Conservation (phyloP, 2,113 vertebrate species). For the Chaetura pelagica region DNA sequence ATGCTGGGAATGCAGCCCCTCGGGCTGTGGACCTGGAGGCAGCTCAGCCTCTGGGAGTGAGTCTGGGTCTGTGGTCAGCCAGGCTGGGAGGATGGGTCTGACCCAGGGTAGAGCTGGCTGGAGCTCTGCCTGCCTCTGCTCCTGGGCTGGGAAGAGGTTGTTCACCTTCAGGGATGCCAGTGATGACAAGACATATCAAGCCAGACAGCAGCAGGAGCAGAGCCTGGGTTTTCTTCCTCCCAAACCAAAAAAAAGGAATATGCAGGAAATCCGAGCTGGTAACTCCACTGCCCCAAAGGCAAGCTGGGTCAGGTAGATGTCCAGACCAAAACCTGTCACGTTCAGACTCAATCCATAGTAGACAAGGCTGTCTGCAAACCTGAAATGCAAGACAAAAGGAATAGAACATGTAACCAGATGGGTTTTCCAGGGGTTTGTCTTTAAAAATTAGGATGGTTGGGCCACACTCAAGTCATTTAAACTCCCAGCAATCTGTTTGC, state of each 20-base stretch:
- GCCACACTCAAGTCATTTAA: accelerated
- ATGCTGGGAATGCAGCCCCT: accelerated
- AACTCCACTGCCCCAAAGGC: slow-evolving; percentile 85
- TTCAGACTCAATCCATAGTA: slow-evolving; percentile 90
- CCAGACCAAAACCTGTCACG: slow-evolving; percentile 86
- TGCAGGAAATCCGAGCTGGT: slow-evolving; percentile 71
- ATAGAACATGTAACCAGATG: background rate
- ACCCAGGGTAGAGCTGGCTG: background rate
- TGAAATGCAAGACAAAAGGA: background rate
- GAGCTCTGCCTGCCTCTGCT: background rate
- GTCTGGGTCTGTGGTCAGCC: accelerated
- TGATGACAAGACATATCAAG: slow-evolving; percentile 75
- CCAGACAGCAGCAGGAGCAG: slow-evolving; percentile 77
- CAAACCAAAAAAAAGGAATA: slow-evolving; percentile 81
- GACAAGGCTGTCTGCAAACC: slow-evolving; percentile 87
- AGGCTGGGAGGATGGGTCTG: background rate
- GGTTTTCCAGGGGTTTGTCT: background rate
- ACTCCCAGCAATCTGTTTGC: background rate
- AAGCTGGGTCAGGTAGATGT: slow-evolving; percentile 90
- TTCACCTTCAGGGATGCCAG: slow-evolving; percentile 82
- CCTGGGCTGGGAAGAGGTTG: background rate
- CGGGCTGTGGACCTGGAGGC: background rate
- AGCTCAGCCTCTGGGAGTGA: background rate
- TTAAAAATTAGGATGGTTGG: background rate
- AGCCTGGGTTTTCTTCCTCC: slow-evolving; percentile 78